Evolutionary conservation across 1,140 invertebrate species (phyloP).

Genomic region (Ostrea denselamellosa): DNA sequence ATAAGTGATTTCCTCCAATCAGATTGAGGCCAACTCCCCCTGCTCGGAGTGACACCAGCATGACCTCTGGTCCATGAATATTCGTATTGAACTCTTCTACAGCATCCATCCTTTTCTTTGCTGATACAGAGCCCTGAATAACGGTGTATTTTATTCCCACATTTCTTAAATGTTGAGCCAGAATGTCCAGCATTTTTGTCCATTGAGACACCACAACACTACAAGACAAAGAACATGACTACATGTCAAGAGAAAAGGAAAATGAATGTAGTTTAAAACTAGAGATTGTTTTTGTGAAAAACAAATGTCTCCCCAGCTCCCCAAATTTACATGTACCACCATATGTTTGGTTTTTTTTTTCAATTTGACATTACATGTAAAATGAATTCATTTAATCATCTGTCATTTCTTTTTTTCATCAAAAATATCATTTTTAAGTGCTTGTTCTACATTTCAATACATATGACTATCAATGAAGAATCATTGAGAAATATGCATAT

Average conservation of each 20-base stretch:
- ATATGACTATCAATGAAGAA: not conserved
- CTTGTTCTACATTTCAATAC: too few relatives aligned
- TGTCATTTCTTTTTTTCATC: too few relatives aligned
- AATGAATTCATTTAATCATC: too few relatives aligned
- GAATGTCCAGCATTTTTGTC: constrained; percentile 87
- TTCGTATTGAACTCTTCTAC: constrained; percentile 87
- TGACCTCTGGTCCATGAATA: constrained; percentile 79
- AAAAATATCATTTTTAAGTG: too few relatives aligned
- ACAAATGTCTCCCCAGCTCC: too few relatives aligned
- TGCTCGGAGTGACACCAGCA: constrained; percentile 91
- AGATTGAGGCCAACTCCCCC: constrained; percentile 95
- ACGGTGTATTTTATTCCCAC: constrained; percentile 81
- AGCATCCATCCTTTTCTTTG: constrained; percentile 74
- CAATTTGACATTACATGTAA: too few relatives aligned
- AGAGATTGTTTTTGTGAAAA: too few relatives aligned
- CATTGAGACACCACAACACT: constrained; percentile 93
- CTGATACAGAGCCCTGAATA: constrained; percentile 83
- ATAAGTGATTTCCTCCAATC: constrained; percentile 92
- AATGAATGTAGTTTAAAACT: too few relatives aligned
- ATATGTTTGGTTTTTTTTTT: too few relatives aligned
- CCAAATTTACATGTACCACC: too few relatives aligned
- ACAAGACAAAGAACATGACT: constrained; percentile 23
- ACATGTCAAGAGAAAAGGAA: not conserved
- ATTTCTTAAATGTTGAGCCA: constrained; percentile 83
- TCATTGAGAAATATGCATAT: not conserved